Percentiles rank a stretch among this genome's conserved stretches.
These are phyloP conservation scores for Rhabdophis nuchalis DNA, from an alignment of 2,797 vertebrate species.

Conservation along the genomic window DNA sequence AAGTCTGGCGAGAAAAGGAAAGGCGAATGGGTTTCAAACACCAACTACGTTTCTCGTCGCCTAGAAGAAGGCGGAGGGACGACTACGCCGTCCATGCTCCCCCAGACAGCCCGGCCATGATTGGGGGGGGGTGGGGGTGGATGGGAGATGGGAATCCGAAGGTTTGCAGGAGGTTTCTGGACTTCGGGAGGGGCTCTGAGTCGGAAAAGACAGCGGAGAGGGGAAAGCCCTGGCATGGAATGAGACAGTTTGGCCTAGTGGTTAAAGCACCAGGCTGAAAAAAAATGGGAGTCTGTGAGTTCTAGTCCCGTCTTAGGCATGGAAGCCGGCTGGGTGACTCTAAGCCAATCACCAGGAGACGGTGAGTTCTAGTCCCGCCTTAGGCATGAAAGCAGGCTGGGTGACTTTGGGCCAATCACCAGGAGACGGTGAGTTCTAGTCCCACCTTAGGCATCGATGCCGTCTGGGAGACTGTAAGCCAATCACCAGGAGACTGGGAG, in stretches of 20 bases:
- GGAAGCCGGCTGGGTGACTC: no score
- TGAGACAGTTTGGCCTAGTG: background rate
- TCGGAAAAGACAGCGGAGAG: background rate
- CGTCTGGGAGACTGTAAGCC: no score
- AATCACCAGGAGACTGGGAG: no score
- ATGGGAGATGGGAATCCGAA: background rate
- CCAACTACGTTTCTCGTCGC: fast-evolving
- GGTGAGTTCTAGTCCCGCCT: no score
- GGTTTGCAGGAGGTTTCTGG: background rate
- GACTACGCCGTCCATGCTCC: background rate
- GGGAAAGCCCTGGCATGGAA: background rate
- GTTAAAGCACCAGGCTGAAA: no score
- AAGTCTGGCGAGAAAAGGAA: slow-evolving; percentile 55
- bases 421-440: no score
- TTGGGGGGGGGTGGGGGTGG: background rate
- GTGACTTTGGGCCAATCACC: no score
- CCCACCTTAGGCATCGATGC: no score
- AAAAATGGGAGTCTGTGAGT: no score
- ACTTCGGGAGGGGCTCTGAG: background rate
- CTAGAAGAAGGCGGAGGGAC: background rate
- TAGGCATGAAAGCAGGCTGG: no score
- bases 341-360: no score
- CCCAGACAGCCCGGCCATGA: background rate
- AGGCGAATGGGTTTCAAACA: background rate
- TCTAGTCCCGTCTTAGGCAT: no score